Evolutionary conservation across 1,140 invertebrate species (phyloP).

Genomic region (Yoshiicerus persimilis): DNA sequence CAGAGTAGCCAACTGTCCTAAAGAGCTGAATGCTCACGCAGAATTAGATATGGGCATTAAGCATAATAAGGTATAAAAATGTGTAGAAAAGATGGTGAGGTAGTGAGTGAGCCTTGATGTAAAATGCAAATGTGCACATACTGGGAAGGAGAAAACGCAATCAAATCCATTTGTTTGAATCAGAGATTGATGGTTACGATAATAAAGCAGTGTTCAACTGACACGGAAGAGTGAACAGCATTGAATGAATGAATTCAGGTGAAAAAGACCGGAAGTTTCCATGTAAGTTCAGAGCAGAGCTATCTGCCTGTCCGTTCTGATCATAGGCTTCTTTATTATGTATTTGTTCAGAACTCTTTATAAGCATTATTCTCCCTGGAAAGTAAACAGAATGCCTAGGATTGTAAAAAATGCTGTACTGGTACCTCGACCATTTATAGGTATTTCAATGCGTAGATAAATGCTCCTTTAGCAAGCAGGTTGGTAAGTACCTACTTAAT

Average conservation of each 20-base stretch:
- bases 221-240: background rate
- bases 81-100: background rate
- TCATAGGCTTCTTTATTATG: background rate
- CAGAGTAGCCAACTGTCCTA: background rate
- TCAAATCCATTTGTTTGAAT: background rate
- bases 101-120: too few relatives aligned
- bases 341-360: background rate
- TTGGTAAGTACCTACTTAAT: too few relatives aligned
- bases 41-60: background rate
- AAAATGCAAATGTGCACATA: too few relatives aligned
- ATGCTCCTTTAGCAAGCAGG: too few relatives aligned
- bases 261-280: background rate
- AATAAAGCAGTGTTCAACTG: background rate
- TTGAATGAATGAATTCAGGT: background rate
- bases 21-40: background rate
- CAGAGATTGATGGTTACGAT: background rate
- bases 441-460: too few relatives aligned
- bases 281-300: background rate
- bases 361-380: background rate
- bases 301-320: background rate
- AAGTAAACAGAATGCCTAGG: background rate
- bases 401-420: background rate
- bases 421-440: background rate
- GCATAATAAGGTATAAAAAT: background rate
- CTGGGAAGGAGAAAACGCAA: background rate